Evolutionary conservation across 2,888 invertebrate genomes (phyloP).

Genomic region (Coenonympha glycerion): DNA sequence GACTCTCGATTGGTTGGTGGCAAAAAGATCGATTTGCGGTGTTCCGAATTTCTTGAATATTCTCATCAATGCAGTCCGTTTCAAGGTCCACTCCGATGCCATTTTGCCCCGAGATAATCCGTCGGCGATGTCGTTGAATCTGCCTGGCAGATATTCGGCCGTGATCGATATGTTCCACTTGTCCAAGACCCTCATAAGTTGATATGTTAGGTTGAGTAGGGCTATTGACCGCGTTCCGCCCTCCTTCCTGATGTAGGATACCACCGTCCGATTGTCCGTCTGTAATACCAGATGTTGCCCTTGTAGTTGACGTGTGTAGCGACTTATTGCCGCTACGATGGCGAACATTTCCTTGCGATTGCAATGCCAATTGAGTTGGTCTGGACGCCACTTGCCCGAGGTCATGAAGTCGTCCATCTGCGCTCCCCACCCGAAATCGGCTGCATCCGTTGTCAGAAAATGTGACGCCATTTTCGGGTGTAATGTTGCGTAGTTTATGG

Average conservation of each 20-base stretch:
- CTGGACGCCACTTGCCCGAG: not conserved
- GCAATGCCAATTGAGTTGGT: no score
- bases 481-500: not conserved
- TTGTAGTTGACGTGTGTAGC: not conserved
- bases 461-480: not conserved
- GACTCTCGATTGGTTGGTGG: not conserved
- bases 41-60: not conserved
- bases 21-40: not conserved
- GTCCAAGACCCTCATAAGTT: not conserved
- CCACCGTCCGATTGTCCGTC: not conserved
- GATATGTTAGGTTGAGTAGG: not conserved
- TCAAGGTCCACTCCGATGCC: not conserved
- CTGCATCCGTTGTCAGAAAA: not conserved
- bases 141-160: not conserved
- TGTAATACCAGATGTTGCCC: not conserved
- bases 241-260: not conserved
- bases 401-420: not conserved
- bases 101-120: not conserved
- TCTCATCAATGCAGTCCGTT: not conserved
- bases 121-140: not conserved
- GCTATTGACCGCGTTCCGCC: not conserved
- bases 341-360: not conserved
- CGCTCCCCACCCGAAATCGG: not conserved
- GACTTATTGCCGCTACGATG: not conserved
- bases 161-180: not conserved